phyloP scores from a whole-genome alignment of 2,113 vertebrate species.

The Brachionichthys hirsutus region DNA sequence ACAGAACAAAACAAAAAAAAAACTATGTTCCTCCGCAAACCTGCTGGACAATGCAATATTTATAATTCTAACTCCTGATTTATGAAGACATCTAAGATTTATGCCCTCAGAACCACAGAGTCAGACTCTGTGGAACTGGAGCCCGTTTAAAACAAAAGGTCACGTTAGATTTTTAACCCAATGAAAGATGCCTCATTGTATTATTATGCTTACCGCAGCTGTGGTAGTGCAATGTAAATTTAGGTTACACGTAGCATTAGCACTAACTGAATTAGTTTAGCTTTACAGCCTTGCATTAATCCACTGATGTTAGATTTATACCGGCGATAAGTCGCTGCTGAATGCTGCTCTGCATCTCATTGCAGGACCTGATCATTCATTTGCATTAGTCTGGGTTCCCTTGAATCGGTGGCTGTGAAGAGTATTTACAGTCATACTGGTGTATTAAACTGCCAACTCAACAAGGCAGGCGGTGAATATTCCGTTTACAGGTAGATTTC shows the following conservation, averaged over 20 bases:
- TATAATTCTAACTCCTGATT: slow-evolving; percentile 35
- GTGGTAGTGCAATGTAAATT: slow-evolving; percentile 13
- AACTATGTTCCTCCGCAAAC: slow-evolving; percentile 43
- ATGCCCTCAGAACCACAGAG: slow-evolving; percentile 21
- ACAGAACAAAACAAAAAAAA: slow-evolving; percentile 44
- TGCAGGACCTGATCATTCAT: slow-evolving; percentile 39
- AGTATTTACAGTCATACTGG: slow-evolving; percentile 66
- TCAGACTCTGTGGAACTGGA: slow-evolving; percentile 1
- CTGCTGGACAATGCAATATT: slow-evolving; percentile 53
- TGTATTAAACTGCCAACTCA: slow-evolving; percentile 59
- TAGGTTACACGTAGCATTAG: slow-evolving; percentile 28
- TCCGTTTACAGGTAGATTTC: slow-evolving; percentile 68
- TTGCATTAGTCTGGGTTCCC: slow-evolving; percentile 54
- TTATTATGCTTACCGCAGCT: slow-evolving; percentile 6
- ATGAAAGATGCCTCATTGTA: neutral
- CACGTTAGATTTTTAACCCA: slow-evolving; percentile 1
- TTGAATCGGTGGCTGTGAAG: slow-evolving; percentile 25
- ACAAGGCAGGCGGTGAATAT: slow-evolving; percentile 67
- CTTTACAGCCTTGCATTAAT: slow-evolving; percentile 36
- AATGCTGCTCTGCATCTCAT: slow-evolving; percentile 29
- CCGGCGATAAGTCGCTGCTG: slow-evolving; percentile 16
- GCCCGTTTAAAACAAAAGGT: neutral
- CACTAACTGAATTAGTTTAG: slow-evolving; percentile 36
- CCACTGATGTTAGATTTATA: slow-evolving; percentile 40
- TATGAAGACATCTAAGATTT: slow-evolving; percentile 20